Base-by-base conservation (phyloP, 1,140 invertebrate genomes). In the Drosophila insularis region DNA sequence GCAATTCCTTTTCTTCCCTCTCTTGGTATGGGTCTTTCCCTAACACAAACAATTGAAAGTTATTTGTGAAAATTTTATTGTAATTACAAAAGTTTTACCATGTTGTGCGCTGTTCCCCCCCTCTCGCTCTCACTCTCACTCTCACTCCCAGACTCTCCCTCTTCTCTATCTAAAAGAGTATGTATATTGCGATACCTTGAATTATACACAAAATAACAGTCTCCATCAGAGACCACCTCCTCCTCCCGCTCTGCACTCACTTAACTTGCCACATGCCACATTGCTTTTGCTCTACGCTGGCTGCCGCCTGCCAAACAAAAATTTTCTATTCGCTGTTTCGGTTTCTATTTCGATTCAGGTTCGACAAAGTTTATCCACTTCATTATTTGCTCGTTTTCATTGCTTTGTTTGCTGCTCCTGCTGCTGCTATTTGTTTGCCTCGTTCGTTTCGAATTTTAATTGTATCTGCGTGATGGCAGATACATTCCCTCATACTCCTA, bases 31-130 rank as follows among this genome's bases (percentile, higher is more conserved):
- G 37, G 35, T 27, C 37, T 39, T 21, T 23, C 31, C 56, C 58
- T 50, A 75, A 65, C 62, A 63, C 78, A 81, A 75, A 79, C 84
- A 87, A 89, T 87, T 87, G 84, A 78, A 87, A 87, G 84, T 87
- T 87, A 87, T 87, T 87, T 87, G 84, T 87, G 84, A 89, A 87
- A 89, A 87, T 87, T 87, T 87, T 87, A 87, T 87, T 87, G 84
- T 87, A 87, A 87, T 87, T 87, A 87, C 84, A 87, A 87, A 87
- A 87, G 84, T 87, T 87, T 89, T 78, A 65, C 68, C 71, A 79
- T 87, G 82, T 82, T 86, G 79, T 82, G 63, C 39, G 39, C 35
- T 21, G 50, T 58, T 35, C 2, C 60, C 35, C 14, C 40, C 50
- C n/a, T 23, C 5, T 32, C 17, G 1, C 7, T 39, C 32, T 35